phyloP scores from a whole-genome alignment of 2,797 vertebrate species.

The Cynopterus sphinx region DNA sequence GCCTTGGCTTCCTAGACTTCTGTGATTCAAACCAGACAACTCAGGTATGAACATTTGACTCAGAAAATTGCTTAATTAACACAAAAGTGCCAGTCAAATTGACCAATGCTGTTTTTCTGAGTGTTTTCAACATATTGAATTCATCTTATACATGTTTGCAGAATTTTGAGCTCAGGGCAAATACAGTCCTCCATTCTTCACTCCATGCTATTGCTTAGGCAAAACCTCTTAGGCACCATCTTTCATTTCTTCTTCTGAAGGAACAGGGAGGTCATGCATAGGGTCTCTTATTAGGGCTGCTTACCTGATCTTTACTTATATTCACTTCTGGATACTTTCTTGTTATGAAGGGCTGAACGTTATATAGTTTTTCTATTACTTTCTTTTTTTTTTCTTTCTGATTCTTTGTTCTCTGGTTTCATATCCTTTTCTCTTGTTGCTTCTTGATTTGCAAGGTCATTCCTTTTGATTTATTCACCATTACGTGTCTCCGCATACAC shows the following conservation, averaged over 20 bases:
- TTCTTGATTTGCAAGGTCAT: neutral
- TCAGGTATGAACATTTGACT: slow-evolving; percentile 24
- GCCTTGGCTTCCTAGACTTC: slow-evolving; percentile 20
- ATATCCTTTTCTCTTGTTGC: neutral
- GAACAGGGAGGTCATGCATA: neutral
- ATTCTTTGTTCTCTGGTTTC: neutral
- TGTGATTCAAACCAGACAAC: slow-evolving; percentile 68
- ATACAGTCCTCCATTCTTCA: neutral
- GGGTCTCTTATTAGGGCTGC: neutral
- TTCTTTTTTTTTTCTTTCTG: neutral
- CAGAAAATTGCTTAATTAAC: slow-evolving; percentile 59
- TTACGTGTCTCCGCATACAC: neutral
- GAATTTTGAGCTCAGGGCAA: neutral
- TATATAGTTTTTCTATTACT: neutral
- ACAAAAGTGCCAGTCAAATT: slow-evolving; percentile 26
- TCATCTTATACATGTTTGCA: slow-evolving; percentile 33
- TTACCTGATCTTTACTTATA: neutral
- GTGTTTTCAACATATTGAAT: slow-evolving; percentile 58
- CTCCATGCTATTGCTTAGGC: neutral
- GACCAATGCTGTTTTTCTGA: slow-evolving; percentile 33
- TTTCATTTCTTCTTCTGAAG: neutral
- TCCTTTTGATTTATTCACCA: neutral
- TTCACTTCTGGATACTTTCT: neutral
- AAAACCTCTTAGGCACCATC: neutral
- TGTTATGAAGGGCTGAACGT: neutral